A percentile compares a stretch with the other conserved stretches of the same genome.
Evolutionary conservation across 2,797 vertebrate genomes (phyloP).

Genomic region (Sebastes alutus): DNA sequence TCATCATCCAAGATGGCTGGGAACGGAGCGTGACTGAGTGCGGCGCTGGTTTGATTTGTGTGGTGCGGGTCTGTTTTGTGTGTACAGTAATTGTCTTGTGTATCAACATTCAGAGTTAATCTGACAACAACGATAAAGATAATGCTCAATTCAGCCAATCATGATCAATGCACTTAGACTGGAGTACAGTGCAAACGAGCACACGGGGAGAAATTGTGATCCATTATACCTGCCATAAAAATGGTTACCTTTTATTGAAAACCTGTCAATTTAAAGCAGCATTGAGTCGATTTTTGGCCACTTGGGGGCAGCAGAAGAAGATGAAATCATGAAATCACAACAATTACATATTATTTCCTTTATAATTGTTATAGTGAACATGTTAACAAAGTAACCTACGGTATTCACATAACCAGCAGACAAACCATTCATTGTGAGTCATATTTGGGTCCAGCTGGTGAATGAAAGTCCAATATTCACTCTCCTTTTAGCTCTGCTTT

Average conservation of each 20-base stretch:
- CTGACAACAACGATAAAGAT: conserved; percentile 51
- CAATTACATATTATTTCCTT: not conserved
- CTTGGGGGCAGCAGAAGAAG: not conserved
- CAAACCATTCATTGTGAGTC: not conserved
- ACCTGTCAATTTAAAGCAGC: not conserved
- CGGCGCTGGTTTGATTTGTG: conserved; percentile 50
- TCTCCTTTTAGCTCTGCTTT: too few relatives aligned
- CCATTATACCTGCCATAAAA: not conserved
- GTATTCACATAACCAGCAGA: not conserved
- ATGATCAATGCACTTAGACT: not conserved
- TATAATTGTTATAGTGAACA: not conserved
- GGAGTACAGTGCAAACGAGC: not conserved
- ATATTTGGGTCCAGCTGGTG: not conserved
- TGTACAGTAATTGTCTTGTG: conserved; percentile 38
- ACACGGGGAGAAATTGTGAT: not conserved
- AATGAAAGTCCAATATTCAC: too few relatives aligned
- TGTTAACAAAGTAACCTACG: not conserved
- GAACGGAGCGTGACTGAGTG: conserved; percentile 44
- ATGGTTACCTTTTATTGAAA: not conserved
- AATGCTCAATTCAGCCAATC: conserved; percentile 14
- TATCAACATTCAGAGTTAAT: conserved; percentile 54
- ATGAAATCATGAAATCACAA: not conserved
- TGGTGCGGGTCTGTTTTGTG: conserved; percentile 33
- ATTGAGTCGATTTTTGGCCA: not conserved
- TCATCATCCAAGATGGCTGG: conserved; percentile 48